These are phyloP conservation scores for Rhagoletis pomonella DNA, from an alignment of 1,140 invertebrate species.

Conservation along the genomic window DNA sequence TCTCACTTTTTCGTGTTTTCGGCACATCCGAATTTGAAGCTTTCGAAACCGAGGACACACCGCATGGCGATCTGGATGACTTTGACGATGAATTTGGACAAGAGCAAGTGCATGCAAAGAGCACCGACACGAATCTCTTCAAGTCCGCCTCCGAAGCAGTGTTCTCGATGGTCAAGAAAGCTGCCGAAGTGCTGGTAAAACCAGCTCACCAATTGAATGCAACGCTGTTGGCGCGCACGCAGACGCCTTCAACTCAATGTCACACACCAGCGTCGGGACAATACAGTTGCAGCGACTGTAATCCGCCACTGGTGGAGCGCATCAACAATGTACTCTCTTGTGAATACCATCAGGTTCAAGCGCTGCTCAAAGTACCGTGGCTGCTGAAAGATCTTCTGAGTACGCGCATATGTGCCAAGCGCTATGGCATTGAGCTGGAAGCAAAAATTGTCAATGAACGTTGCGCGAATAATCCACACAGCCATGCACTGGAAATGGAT, in stretches of 20 bases:
- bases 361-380: slow-evolving; percentile 60
- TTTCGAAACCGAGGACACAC: slow-evolving; percentile 83
- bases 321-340: slow-evolving; percentile 68
- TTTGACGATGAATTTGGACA: slow-evolving; percentile 77
- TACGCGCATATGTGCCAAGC: slow-evolving; percentile 64
- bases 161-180: slow-evolving; percentile 91
- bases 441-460: not conserved
- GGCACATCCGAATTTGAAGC: slow-evolving; percentile 95
- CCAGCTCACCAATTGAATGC: slow-evolving; percentile 69
- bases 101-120: slow-evolving; percentile 62
- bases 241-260: slow-evolving; percentile 66
- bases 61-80: slow-evolving; percentile 80
- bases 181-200: slow-evolving; percentile 86
- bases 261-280: slow-evolving; percentile 61
- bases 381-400: slow-evolving; percentile 62
- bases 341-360: slow-evolving; percentile 64
- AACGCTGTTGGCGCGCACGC: not conserved
- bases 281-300: slow-evolving; percentile 65
- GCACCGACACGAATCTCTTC: slow-evolving; percentile 81
- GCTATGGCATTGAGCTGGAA: slow-evolving; percentile 59
- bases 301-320: slow-evolving; percentile 61
- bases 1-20: slow-evolving; percentile 93
- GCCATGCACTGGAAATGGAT: not conserved
- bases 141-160: slow-evolving; percentile 90
- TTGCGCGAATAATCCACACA: not conserved